Base-by-base conservation (phyloP, 2,113 vertebrate species). In the Oreocharis arfaki region DNA sequence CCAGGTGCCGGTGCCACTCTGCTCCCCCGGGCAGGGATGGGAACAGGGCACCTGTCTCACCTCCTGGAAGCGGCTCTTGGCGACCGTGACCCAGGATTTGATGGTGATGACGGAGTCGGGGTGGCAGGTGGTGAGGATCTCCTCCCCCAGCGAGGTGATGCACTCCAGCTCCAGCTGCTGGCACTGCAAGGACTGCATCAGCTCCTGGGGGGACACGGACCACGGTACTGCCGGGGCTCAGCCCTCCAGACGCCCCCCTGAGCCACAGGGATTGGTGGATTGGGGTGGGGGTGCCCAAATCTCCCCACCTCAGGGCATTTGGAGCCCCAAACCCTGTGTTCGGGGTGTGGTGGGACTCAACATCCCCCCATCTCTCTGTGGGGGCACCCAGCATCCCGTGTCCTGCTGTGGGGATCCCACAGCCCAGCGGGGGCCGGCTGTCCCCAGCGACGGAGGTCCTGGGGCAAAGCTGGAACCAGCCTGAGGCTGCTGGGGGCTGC, bases 31-130 rank as follows among this genome's bases (percentile, higher is more conserved):
- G 22, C 27, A 13, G 26, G 57, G 50, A 2, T 2, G 13, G n/a
- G 33, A 28, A 13, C 2, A 1, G 49, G 50, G 26, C 3, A 0
- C 44, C 73, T 7, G 2, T 2, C 97, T 96, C 94, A 99, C 99
- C 98, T 99, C 99, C 67, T 99, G 98, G 89, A 98, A 99, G 94
- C 99, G 98, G 41, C 98, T 98, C 91, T 98, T 98, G 71, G 98
- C 97, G 4, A 99, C 98, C 1, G 98, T 98, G 95, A 99, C 97
- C 98, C 99, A 99, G 50, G 99, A 99, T 68, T 98, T 98, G 69
- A 99, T 91, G 46, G 98, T 98, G 93, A 98, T 98, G 74, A 98
- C 30, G 5, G 99, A 98, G 84, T 99, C 98, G 0, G 99, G 98
- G 59, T 99, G 98, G 96, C 98, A 99, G 76, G 95, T 95, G 23